These are phyloP conservation scores for Australoheros scitulus DNA, from an alignment of 2,113 vertebrate genomes.

Conservation along the genomic window DNA sequence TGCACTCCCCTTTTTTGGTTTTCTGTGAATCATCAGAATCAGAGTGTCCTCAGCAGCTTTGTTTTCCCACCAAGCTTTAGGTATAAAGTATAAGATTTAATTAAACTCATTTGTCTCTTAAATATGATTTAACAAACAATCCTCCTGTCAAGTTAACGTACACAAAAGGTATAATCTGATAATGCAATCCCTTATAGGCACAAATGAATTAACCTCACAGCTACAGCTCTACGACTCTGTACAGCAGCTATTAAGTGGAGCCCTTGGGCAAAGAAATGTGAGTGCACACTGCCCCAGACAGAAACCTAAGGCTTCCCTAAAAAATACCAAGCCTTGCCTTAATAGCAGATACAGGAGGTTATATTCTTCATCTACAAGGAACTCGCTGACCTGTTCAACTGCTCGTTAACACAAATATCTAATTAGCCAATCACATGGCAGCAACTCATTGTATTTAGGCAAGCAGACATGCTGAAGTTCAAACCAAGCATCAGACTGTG, in stretches of 20 bases:
- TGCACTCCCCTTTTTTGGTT: background rate
- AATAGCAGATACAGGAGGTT: background rate
- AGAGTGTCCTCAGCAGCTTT: conserved; percentile 7
- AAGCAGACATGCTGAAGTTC: background rate
- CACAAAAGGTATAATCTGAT: background rate
- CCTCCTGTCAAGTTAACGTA: background rate
- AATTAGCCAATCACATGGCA: background rate
- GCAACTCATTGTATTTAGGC: background rate
- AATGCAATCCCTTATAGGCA: background rate
- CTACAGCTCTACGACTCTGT: background rate
- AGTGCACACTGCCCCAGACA: background rate
- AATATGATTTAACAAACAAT: conserved; percentile 2
- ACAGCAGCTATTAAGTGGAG: background rate
- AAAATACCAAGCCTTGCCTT: conserved; percentile 13
- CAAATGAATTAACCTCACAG: conserved; percentile 19
- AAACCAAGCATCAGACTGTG: background rate
- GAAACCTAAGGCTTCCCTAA: conserved; percentile 3
- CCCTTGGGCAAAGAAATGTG: background rate
- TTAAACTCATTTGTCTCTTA: background rate
- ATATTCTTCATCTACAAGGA: background rate
- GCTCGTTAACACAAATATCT: background rate
- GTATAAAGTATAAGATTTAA: background rate
- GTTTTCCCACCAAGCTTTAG: background rate
- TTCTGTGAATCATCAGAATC: conserved; percentile 22
- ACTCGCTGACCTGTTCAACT: background rate